These are phyloP conservation scores for Talpa occidentalis DNA, from an alignment of 2,113 vertebrate genomes.

Conservation along the genomic window DNA sequence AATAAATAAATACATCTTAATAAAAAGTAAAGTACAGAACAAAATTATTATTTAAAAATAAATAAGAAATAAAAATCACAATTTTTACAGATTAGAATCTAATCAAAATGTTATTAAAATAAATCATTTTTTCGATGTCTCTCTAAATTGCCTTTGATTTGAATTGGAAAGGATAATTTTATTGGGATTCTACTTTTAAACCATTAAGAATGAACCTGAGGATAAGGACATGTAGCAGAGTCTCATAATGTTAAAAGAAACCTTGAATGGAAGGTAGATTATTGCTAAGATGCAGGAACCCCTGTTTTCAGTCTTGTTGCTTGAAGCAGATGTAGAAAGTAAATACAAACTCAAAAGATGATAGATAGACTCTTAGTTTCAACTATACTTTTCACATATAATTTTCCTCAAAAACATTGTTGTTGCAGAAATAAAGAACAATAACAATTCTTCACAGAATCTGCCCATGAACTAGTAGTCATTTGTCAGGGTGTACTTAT, in stretches of 20 bases:
- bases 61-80: neutral
- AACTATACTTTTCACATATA: neutral
- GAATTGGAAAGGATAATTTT: neutral
- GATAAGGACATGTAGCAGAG: neutral
- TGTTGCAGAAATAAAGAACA: neutral
- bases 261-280: neutral
- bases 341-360: neutral
- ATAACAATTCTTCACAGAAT: slow-evolving; percentile 59
- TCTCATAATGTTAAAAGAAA: neutral
- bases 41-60: too few species aligned
- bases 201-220: neutral
- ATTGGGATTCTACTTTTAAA: neutral
- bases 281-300: neutral
- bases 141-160: neutral
- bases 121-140: neutral
- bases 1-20: too few species aligned
- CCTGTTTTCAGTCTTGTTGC: neutral
- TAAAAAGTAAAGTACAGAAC: too few species aligned
- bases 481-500: slow-evolving; percentile 87
- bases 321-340: neutral
- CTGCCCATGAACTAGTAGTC: slow-evolving; percentile 55
- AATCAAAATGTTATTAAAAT: neutral
- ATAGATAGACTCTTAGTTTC: neutral
- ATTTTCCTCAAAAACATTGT: neutral
- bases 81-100: neutral